phyloP scores from a whole-genome alignment of 2,888 invertebrate species.

The Diaprepes abbreviatus region DNA sequence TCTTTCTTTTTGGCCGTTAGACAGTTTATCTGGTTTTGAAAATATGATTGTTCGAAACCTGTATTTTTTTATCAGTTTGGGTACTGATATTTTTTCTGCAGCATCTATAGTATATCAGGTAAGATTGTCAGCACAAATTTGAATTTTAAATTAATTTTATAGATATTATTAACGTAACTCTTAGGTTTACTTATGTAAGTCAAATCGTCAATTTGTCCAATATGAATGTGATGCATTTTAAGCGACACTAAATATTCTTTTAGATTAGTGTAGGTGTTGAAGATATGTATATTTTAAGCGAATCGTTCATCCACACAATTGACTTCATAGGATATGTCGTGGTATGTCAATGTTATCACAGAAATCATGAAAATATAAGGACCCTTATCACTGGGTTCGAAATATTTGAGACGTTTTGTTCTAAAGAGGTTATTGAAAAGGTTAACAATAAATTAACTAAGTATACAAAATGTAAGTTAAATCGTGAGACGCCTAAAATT shows the following conservation, averaged over 20 bases:
- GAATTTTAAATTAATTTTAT: no score
- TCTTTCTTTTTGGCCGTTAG: slow-evolving; percentile 17
- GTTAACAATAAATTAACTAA: slow-evolving; percentile 13
- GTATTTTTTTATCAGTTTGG: slow-evolving; percentile 7
- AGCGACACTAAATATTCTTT: slow-evolving; percentile 1
- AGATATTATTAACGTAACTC: no score
- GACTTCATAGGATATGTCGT: slow-evolving; percentile 18
- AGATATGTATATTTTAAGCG: slow-evolving; percentile 8
- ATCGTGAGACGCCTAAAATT: no score
- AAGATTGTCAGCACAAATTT: no score
- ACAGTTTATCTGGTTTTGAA: slow-evolving; percentile 5
- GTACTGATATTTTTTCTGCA: slow-evolving; percentile 7
- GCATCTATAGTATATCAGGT: slow-evolving; percentile 17
- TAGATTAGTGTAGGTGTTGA: slow-evolving; percentile 22
- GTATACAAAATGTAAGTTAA: slow-evolving; percentile 25
- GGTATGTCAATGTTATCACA: slow-evolving; percentile 15
- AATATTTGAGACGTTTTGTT: slow-evolving; percentile 25
- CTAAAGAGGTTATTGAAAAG: slow-evolving; percentile 17
- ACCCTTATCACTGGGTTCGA: slow-evolving; percentile 26
- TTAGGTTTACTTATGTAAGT: no score
- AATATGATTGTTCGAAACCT: slow-evolving; percentile 18
- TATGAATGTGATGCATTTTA: no score
- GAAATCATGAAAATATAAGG: slow-evolving; percentile 12
- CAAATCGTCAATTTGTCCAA: no score
- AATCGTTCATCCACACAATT: slow-evolving; percentile 21